Evolutionary conservation across 2,113 vertebrate species (phyloP).

Genomic region (Trematocara marginatum): DNA sequence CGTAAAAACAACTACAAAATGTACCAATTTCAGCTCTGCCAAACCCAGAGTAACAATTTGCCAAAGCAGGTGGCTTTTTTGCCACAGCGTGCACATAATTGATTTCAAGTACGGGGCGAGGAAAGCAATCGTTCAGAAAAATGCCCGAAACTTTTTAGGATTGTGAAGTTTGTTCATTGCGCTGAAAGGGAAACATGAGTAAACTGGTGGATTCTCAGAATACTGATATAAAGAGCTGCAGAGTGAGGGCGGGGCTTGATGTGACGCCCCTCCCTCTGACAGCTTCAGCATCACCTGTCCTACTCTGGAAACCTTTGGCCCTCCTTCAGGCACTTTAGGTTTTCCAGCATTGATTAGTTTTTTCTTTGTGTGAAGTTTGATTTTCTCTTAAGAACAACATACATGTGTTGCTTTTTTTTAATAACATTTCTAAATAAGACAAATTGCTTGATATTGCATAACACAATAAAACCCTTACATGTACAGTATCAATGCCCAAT

Average conservation of each 20-base stretch:
- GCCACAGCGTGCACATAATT: slow-evolving; percentile 50
- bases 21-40: slow-evolving; percentile 61
- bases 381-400: slow-evolving; percentile 11
- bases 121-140: slow-evolving; percentile 36
- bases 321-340: slow-evolving; percentile 72
- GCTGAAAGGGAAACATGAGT: slow-evolving; percentile 22
- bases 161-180: slow-evolving; percentile 46
- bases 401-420: slow-evolving; percentile 51
- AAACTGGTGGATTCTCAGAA: slow-evolving; percentile 57
- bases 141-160: slow-evolving; percentile 8
- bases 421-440: slow-evolving; percentile 71
- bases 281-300: slow-evolving; percentile 44
- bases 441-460: slow-evolving; percentile 78
- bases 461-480: slow-evolving; percentile 80
- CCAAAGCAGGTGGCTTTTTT: slow-evolving; percentile 43
- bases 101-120: slow-evolving; percentile 32
- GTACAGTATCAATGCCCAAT: slow-evolving; percentile 91
- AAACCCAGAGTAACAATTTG: slow-evolving; percentile 52
- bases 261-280: slow-evolving; percentile 5
- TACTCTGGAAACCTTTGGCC: slow-evolving; percentile 71
- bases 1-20: slow-evolving; percentile 76
- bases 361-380: slow-evolving; percentile 31
- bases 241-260: slow-evolving; percentile 11
- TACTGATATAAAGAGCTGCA: slow-evolving; percentile 60
- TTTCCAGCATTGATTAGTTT: slow-evolving; percentile 60